Base-by-base conservation (phyloP, 23 tunicate species). In the Trididemnum clinides region DNA sequence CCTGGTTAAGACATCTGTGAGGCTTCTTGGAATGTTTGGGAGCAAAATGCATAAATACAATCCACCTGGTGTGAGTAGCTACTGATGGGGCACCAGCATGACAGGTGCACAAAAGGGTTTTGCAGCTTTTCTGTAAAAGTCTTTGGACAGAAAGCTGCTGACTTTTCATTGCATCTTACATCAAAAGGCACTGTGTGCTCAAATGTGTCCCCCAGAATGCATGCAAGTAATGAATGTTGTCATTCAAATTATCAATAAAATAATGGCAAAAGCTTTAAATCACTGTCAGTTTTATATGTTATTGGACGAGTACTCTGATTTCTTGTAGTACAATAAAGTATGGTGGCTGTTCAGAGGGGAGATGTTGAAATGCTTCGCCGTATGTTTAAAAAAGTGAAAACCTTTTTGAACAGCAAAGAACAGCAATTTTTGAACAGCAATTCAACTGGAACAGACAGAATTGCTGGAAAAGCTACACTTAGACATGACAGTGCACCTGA, bases 41-140 rank as follows among this genome's bases (percentile, higher is more conserved):
- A 34, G 30, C 62, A 64, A 81, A 81, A 63, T 30, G 57, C 34
- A 81, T 81, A 81, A 64, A 81, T 33, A 64, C 74, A 63, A 81
- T 7, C 75, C 73, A 81, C 57, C 51, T 81, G 74, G 85, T 81
- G 54, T 81, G 75, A 64, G 85, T 81, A 62, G 85, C 85, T 81
- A 64, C 75, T 62, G 85, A 81, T 81, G 85, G 85, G 57, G 85
- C 85, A 62, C 85, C 85, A 81, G 75, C 75, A 81, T 81, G 85
- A 81, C 30, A 64, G 51, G 85, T 34, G 18, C 74, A 26, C 57
- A 51, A 28, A 79, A 63, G 75, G 85, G 76, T 32, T 81, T 81
- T 35, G 74, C 64, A 35, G 57, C 75, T 81, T 81, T 81, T 63
- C 74, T 81, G 65, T 66, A 78, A 54, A 78, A 78, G 83, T 51